phyloP scores from a whole-genome alignment of 2,888 invertebrate species.

The Andrena flavipes region DNA sequence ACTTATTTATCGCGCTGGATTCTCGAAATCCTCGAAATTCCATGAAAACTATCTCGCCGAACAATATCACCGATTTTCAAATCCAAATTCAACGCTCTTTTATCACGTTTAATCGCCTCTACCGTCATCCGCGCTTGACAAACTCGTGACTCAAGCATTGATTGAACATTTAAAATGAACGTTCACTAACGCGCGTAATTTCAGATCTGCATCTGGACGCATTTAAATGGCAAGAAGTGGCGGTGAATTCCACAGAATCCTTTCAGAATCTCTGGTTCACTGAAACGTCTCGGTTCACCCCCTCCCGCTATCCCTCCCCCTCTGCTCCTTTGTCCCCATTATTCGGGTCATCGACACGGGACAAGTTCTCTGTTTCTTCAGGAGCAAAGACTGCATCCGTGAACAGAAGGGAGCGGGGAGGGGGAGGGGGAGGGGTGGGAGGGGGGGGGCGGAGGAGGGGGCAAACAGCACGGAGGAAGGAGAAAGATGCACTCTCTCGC shows the following conservation, averaged over 20 bases:
- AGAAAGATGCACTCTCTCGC: constrained; percentile 30
- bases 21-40: no score
- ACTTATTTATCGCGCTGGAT: no score
- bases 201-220: no score
- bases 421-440: neutral
- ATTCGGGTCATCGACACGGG: constrained; percentile 61
- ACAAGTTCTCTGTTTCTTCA: constrained; percentile 50
- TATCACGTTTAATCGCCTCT: no score
- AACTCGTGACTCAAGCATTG: no score
- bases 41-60: no score
- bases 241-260: neutral
- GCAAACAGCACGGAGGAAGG: constrained; percentile 5
- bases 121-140: no score
- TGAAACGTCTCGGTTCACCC: constrained; percentile 16
- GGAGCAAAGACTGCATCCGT: constrained; percentile 33
- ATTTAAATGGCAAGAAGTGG: no score
- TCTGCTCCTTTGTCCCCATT: constrained; percentile 37
- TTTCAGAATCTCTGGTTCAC: constrained; percentile 30
- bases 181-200: no score
- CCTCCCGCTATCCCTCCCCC: neutral
- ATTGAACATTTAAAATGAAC: no score
- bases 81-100: no score
- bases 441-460: neutral
- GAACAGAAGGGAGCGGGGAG: constrained; percentile 11
- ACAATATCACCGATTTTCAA: no score